Evolutionary conservation across 2,797 vertebrate species (phyloP).

Genomic region (Phrynocephalus vlangalii): DNA sequence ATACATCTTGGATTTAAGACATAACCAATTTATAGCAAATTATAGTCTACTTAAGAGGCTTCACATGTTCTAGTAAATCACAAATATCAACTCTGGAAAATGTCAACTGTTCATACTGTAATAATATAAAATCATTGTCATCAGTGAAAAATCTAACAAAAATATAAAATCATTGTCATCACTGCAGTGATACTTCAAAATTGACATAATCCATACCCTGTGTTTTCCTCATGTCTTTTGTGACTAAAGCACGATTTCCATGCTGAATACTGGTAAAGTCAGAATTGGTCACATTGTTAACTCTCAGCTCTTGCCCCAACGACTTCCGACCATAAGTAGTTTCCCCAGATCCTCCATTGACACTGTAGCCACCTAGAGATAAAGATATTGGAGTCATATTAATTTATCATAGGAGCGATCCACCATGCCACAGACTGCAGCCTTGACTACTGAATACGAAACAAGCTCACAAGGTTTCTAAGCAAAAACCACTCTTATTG

Average conservation of each 20-base stretch:
- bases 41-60: neutral
- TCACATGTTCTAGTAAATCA: neutral
- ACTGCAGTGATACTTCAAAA: no score
- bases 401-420: neutral
- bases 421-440: neutral
- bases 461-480: neutral
- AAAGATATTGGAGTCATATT: slow-evolving; percentile 18
- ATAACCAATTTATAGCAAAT: neutral
- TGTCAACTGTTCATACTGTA: slow-evolving; percentile 7
- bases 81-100: slow-evolving; percentile 19
- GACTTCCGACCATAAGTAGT: slow-evolving; percentile 99
- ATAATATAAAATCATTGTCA: neutral
- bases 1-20: neutral
- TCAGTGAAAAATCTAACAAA: no score
- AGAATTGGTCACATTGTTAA: slow-evolving; percentile 95
- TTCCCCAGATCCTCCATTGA: slow-evolving; percentile 96
- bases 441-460: neutral
- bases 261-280: slow-evolving; percentile 98
- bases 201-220: slow-evolving; percentile 85
- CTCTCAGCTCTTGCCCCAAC: slow-evolving; percentile 99
- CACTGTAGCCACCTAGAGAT: slow-evolving; percentile 91
- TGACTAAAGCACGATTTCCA: slow-evolving; percentile 99
- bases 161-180: no score
- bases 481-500: neutral
- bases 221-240: slow-evolving; percentile 99